phyloP scores from a whole-genome alignment of 1,140 invertebrate genomes.

The Dufourea novaeangliae region DNA sequence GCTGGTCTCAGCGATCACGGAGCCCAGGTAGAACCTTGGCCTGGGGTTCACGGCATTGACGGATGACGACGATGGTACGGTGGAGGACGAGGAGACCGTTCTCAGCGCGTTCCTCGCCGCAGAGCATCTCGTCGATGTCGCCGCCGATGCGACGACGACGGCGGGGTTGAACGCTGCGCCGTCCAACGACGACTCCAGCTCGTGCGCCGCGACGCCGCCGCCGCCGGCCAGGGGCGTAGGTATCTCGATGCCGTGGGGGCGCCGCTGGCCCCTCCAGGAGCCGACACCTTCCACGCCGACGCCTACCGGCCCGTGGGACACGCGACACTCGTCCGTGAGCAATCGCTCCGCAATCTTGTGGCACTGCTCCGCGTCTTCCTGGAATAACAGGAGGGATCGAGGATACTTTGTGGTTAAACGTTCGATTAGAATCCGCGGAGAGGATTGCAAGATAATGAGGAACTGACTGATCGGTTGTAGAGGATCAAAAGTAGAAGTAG shows the following conservation, averaged over 20 bases:
- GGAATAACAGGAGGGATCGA: constrained; percentile 7
- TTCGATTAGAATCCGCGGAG: too few relatives aligned
- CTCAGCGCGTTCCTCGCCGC: constrained; percentile 39
- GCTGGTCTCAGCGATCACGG: constrained; percentile 50
- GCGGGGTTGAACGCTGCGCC: constrained; percentile 54
- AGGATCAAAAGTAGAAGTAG: too few relatives aligned
- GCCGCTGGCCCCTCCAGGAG: constrained; percentile 41
- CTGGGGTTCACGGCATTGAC: constrained; percentile 52
- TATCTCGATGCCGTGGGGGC: constrained; percentile 31
- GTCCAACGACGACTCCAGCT: constrained; percentile 59
- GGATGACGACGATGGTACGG: background rate
- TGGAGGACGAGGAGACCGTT: constrained; percentile 4
- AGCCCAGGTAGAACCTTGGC: constrained; percentile 49
- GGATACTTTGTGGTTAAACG: background rate
- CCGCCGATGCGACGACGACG: constrained; percentile 36
- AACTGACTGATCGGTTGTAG: too few relatives aligned
- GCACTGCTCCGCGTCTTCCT: constrained; percentile 37
- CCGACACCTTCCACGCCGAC: constrained; percentile 68
- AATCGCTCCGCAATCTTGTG: constrained; percentile 32
- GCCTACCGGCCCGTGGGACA: constrained; percentile 34
- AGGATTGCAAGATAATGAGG: too few relatives aligned
- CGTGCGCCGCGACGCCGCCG: constrained; percentile 63
- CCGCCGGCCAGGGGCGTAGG: constrained; percentile 57
- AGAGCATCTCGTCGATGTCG: constrained; percentile 51
- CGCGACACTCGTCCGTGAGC: constrained; percentile 46